Evolutionary conservation across 2,113 vertebrate species (phyloP).

Genomic region (Orcinus orca): DNA sequence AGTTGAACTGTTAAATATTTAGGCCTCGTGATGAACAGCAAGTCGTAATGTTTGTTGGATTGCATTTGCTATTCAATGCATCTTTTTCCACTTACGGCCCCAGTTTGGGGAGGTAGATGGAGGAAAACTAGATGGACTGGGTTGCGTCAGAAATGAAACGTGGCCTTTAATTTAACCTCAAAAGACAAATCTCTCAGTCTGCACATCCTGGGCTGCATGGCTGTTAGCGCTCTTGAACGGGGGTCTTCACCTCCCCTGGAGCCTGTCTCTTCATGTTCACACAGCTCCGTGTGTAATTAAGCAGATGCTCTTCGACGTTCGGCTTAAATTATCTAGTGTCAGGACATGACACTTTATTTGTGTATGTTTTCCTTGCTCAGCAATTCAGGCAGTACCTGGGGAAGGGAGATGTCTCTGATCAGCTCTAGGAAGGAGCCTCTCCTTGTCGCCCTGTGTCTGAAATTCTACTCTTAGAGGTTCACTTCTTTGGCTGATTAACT

Average conservation of each 20-base stretch:
- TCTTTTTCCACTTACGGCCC: constrained; percentile 71
- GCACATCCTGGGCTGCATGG: not conserved
- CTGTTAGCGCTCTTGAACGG: constrained; percentile 57
- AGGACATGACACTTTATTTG: constrained; percentile 63
- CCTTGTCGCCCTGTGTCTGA: not conserved
- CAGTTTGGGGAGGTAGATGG: constrained; percentile 69
- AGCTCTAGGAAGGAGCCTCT: not conserved
- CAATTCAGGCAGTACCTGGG: constrained; percentile 20
- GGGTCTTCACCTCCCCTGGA: not conserved
- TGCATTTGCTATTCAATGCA: constrained; percentile 78
- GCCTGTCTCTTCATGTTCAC: not conserved
- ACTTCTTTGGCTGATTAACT: not conserved
- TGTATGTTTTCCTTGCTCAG: constrained; percentile 54
- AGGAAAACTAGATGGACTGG: constrained; percentile 39
- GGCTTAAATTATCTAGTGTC: constrained; percentile 62
- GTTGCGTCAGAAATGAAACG: constrained; percentile 64
- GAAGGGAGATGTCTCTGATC: constrained; percentile 1
- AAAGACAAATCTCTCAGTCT: constrained; percentile 64
- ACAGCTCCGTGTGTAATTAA: constrained; percentile 52
- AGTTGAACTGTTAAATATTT: constrained; percentile 82
- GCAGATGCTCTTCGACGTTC: constrained; percentile 43
- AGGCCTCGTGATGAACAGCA: constrained; percentile 81
- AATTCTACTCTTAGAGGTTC: not conserved
- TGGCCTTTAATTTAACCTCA: constrained; percentile 76
- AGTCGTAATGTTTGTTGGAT: constrained; percentile 84